These are phyloP conservation scores for Eupleurogrammus muticus DNA, from an alignment of 2,797 vertebrate genomes.

Conservation along the genomic window DNA sequence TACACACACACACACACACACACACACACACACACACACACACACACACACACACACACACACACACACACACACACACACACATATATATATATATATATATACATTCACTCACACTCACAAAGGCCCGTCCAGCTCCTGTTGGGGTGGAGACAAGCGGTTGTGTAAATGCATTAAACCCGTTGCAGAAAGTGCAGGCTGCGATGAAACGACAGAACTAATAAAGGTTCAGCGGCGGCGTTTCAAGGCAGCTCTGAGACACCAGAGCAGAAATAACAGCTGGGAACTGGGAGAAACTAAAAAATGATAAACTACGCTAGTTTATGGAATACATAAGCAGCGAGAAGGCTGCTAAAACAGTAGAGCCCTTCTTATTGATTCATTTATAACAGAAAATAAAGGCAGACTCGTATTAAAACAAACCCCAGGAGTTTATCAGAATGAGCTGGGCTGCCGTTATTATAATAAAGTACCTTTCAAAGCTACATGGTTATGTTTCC, in stretches of 20 bases:
- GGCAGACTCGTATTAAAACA: too few relatives aligned
- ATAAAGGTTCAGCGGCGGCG: constrained; percentile 26
- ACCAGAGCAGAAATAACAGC: constrained; percentile 15
- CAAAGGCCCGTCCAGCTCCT: constrained; percentile 50
- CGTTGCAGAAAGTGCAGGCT: constrained; percentile 26
- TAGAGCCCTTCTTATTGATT: too few relatives aligned
- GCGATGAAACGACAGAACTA: constrained; percentile 21
- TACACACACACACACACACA: constrained; percentile 7
- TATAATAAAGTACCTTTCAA: too few relatives aligned
- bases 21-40: constrained; percentile 38
- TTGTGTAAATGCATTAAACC: constrained; percentile 31
- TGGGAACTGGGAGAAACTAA: background rate
- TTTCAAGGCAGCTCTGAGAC: constrained; percentile 33
- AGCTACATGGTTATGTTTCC: too few relatives aligned
- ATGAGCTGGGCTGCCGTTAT: too few relatives aligned
- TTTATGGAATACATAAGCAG: background rate
- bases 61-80: constrained; percentile 14
- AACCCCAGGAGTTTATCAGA: too few relatives aligned
- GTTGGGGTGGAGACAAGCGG: constrained; percentile 33
- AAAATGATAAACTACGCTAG: background rate
- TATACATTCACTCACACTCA: constrained; percentile 62
- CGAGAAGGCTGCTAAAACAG: background rate
- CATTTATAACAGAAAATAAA: too few relatives aligned
- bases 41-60: constrained; percentile 19
- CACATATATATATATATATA: too few relatives aligned